A percentile compares a stretch with the other conserved stretches of the same genome.
phyloP scores from a whole-genome alignment of 2,113 vertebrate genomes.

The Peromyscus maniculatus region DNA sequence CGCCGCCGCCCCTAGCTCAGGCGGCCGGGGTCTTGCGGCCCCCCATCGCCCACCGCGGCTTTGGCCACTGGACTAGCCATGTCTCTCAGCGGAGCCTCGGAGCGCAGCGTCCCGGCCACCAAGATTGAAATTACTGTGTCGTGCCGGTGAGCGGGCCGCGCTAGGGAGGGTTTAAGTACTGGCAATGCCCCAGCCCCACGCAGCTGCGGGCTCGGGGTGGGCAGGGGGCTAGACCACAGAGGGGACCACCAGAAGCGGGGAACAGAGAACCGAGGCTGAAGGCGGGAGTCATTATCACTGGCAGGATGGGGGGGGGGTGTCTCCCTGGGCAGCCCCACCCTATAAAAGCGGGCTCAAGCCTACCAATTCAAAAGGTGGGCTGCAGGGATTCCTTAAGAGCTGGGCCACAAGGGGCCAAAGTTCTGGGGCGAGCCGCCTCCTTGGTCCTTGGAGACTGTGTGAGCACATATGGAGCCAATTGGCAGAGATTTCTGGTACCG shows the following conservation, averaged over 20 bases:
- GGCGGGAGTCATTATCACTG: not conserved
- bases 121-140: slow-evolving; percentile 97
- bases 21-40: slow-evolving; percentile 47
- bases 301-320: not conserved
- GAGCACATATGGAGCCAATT: not conserved
- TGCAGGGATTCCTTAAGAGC: not conserved
- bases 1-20: slow-evolving; percentile 61
- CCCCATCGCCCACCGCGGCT: slow-evolving; percentile 15
- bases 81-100: slow-evolving; percentile 93
- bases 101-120: slow-evolving; percentile 94
- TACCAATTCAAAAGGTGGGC: not conserved
- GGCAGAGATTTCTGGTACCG: slow-evolving; percentile 40
- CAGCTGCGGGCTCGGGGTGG: not conserved
- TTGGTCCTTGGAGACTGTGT: not conserved
- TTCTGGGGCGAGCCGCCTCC: slow-evolving; percentile 52
- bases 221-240: not conserved
- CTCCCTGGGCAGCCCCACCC: slow-evolving; percentile 22
- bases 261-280: not conserved
- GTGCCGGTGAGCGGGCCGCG: slow-evolving; percentile 91
- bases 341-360: not conserved
- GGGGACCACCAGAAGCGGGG: not conserved
- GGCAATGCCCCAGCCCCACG: not conserved
- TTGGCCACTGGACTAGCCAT: slow-evolving; percentile 85
- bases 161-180: slow-evolving; percentile 51
- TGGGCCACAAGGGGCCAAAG: slow-evolving; percentile 51